Evolutionary conservation across 2,797 vertebrate species (phyloP), one percentile per base, ranked within the genome.

Genomic region (Hoplostethus atlanticus): DNA sequence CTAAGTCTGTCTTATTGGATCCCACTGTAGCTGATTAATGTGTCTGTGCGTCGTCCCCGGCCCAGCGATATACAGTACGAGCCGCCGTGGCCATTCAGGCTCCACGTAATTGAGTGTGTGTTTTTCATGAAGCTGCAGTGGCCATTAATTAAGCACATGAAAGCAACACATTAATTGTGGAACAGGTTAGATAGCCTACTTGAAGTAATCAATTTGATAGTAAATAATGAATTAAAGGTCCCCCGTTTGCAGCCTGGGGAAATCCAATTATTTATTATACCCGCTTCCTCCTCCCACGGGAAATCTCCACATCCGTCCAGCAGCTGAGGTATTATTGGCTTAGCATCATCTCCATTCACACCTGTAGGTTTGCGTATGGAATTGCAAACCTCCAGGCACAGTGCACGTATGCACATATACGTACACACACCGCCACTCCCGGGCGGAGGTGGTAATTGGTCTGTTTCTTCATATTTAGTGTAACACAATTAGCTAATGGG

Each of bases 111-210:
- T 84, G 83, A 90, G 84, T 88, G 89, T 87, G 73, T 83, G 80
- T 90, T 85, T 88, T 87, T 83, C 77, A 89, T 81, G 71, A 81
- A 87, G 77, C 80, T 66, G 68, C 79, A 46, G 58, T 46, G 74
- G 73, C 55, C 86, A 86, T 93, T 93, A 90, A 94, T 95, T 93
- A 92, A 86, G 58, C 52, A 61, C 83, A 87, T 91, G 83, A 91
- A 94, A 90, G 81, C 72, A 81, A 68, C 52, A 53, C 60, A 86
- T 92, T 92, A 90, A 91, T 91, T 81, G 84, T 57, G 56, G 71
- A 76, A 77, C 75, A 87, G 81, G 86, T 89, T 89, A 85, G 84
- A 83, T 83, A 87, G 68, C 80, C 60, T 71, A 53, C 71, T 76
- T 64, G 76, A 73, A 40, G 69, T 81, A 84, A 89, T 93, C 89